phyloP scores from a whole-genome alignment of 1,140 invertebrate genomes.

The Myzus persicae region DNA sequence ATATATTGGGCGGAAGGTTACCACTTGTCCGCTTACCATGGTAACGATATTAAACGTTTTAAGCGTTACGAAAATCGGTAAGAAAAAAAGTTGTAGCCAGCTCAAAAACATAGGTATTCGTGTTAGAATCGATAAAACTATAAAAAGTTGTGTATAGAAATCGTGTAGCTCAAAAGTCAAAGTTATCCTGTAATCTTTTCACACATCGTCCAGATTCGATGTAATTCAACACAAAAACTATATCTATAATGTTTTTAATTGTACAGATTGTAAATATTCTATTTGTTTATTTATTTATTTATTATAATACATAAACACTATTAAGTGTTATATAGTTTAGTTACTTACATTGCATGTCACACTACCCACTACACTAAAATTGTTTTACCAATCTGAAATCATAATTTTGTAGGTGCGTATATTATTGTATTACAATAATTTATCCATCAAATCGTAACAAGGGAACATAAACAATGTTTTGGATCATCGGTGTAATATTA shows the following conservation, averaged over 20 bases:
- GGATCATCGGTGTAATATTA: neutral
- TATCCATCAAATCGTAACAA: neutral
- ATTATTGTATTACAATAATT: neutral
- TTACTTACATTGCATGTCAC: neutral
- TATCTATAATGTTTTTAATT: neutral
- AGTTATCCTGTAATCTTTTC: neutral
- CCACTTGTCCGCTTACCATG: too few relatives aligned
- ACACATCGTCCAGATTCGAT: neutral
- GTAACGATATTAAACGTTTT: too few relatives aligned
- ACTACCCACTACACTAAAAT: neutral
- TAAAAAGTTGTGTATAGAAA: neutral
- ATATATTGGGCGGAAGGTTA: too few relatives aligned
- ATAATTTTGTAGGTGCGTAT: neutral
- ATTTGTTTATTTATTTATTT: neutral
- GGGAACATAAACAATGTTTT: conserved; percentile 3
- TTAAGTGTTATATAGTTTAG: neutral
- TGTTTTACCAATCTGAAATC: neutral
- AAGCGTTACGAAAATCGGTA: too few relatives aligned
- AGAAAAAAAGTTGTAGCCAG: too few relatives aligned
- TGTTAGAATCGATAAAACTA: neutral
- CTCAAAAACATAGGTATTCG: too few relatives aligned
- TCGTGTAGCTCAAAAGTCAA: too few relatives aligned
- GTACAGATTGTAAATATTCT: neutral
- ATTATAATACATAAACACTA: neutral
- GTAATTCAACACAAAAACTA: neutral